A percentile compares a stretch with the other conserved stretches of the same genome.
These are phyloP conservation scores for Monodelphis domestica DNA, from an alignment of 2,797 vertebrate species.

Conservation along the genomic window DNA sequence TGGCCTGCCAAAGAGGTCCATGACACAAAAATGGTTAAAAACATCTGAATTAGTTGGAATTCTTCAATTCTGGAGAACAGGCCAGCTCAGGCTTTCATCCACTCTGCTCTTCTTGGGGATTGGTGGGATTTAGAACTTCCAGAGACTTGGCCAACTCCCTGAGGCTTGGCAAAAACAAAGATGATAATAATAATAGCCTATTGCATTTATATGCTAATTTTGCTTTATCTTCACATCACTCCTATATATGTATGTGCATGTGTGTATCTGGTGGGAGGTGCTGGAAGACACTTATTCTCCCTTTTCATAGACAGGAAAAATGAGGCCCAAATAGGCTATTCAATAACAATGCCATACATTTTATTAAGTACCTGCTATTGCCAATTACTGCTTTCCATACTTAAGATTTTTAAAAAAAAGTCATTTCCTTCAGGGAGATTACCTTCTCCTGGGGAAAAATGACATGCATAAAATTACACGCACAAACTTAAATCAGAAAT, in stretches of 20 bases:
- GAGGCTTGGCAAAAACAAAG: neutral
- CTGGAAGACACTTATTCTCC: neutral
- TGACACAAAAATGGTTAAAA: neutral
- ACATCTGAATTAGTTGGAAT: neutral
- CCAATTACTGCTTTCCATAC: neutral
- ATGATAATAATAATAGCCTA: neutral
- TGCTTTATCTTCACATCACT: neutral
- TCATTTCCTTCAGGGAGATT: neutral
- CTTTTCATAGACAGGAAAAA: slow-evolving; percentile 15
- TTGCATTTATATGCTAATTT: neutral
- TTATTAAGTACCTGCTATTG: neutral
- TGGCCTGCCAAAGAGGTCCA: neutral
- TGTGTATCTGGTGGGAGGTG: neutral
- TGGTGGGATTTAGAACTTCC: neutral
- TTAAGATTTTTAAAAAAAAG: neutral
- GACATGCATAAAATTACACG: neutral
- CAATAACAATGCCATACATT: neutral
- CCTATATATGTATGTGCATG: no score
- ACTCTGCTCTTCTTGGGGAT: neutral
- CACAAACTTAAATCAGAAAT: neutral
- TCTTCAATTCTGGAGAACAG: neutral
- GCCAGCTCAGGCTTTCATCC: neutral
- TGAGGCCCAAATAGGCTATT: neutral
- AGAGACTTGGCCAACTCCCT: neutral
- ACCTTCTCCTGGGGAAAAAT: neutral